Evolutionary conservation across 2,797 vertebrate species (phyloP).

Genomic region (Danionella dracula): DNA sequence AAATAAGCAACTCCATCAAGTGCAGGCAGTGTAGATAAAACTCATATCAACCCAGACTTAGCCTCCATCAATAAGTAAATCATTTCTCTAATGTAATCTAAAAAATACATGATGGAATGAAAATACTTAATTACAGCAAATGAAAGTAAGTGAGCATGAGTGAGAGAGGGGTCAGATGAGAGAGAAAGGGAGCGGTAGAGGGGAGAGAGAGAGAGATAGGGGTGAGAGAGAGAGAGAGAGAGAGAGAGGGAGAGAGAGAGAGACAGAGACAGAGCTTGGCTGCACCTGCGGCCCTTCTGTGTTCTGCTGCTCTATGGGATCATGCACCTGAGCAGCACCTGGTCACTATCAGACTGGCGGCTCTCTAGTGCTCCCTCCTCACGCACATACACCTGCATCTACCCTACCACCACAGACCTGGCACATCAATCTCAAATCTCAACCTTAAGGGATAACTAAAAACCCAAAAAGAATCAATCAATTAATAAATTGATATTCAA

Average conservation of each 20-base stretch:
- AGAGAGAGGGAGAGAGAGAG: background rate
- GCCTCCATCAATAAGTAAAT: no score
- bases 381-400: constrained; percentile 66
- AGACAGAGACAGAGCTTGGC: constrained; percentile 28
- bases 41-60: no score
- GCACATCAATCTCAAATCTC: constrained; percentile 46
- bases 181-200: constrained; percentile 4
- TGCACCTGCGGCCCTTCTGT: constrained; percentile 66
- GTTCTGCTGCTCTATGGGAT: constrained; percentile 57
- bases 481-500: no score
- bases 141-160: background rate
- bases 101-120: no score
- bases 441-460: constrained; percentile 58
- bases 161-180: background rate
- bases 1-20: no score
- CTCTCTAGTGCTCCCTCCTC: constrained; percentile 45
- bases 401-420: constrained; percentile 46
- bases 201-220: background rate
- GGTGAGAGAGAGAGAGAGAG: background rate
- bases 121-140: background rate
- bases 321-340: constrained; percentile 76
- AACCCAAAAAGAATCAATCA: constrained; percentile 42
- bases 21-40: no score
- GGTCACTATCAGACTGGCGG: constrained; percentile 55
- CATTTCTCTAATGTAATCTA: no score